Evolutionary conservation across 2,797 vertebrate species (phyloP).

Genomic region (Chloroceryle amazona): DNA sequence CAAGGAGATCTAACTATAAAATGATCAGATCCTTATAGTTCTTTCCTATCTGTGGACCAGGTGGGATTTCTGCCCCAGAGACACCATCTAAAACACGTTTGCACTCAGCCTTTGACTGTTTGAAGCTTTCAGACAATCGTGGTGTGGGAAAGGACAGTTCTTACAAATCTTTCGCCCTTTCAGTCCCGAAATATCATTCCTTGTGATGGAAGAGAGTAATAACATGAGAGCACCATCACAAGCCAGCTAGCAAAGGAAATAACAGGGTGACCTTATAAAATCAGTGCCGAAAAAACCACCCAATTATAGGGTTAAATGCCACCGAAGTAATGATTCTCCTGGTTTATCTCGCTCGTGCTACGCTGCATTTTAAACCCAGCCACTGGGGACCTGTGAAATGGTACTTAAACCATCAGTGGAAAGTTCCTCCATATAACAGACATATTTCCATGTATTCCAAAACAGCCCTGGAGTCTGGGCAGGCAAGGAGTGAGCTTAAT

Average conservation of each 20-base stretch:
- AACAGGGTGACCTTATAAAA: constrained; percentile 54
- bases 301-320: constrained; percentile 37
- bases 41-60: constrained; percentile 6
- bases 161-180: constrained; percentile 45
- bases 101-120: constrained; percentile 29
- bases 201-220: constrained; percentile 57
- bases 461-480: constrained; percentile 8
- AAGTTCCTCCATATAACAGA: neutral
- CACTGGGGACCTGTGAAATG: constrained; percentile 7
- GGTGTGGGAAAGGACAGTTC: constrained; percentile 49
- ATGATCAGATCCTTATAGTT: constrained; percentile 13
- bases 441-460: constrained; percentile 41
- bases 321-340: constrained; percentile 11
- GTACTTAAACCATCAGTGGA: constrained; percentile 34
- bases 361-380: neutral
- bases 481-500: constrained; percentile 63
- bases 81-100: constrained; percentile 36
- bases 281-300: neutral
- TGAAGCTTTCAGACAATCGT: constrained; percentile 57
- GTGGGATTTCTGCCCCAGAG: constrained; percentile 52
- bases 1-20: neutral
- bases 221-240: constrained; percentile 52
- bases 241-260: constrained; percentile 38
- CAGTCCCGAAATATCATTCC: constrained; percentile 60
- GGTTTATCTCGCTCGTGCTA: neutral